phyloP scores from a whole-genome alignment of 1,140 invertebrate genomes.

The Acromyrmex echinatior region DNA sequence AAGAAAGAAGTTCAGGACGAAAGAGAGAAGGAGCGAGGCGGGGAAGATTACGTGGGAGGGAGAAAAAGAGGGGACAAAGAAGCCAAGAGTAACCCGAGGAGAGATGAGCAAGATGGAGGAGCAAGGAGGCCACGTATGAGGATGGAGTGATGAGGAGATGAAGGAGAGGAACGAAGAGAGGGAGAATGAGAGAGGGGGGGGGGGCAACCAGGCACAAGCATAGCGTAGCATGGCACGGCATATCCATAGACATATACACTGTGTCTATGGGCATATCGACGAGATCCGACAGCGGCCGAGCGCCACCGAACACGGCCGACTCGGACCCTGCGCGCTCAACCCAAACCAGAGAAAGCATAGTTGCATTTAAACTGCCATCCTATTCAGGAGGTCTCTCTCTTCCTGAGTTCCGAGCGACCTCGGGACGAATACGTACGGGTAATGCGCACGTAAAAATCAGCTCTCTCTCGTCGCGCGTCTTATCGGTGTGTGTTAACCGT shows the following conservation, averaged over 20 bases:
- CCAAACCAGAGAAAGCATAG: constrained; percentile 82
- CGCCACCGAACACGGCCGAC: constrained; percentile 78
- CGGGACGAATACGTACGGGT: constrained; percentile 60
- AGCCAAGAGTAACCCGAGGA: constrained; percentile 42
- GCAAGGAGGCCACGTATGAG: constrained; percentile 46
- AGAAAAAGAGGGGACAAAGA: constrained; percentile 54
- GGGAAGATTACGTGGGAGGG: constrained; percentile 27
- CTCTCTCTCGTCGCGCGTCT: background rate
- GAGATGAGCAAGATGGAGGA: constrained; percentile 22
- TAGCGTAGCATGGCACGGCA: constrained; percentile 75
- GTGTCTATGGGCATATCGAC: constrained; percentile 85
- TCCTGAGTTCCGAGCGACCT: constrained; percentile 76
- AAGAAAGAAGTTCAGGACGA: constrained; percentile 1
- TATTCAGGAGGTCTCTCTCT: constrained; percentile 76
- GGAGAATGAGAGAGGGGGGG: constrained; percentile 5
- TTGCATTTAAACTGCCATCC: constrained; percentile 84
- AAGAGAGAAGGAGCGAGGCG: constrained; percentile 26
- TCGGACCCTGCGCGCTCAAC: constrained; percentile 82
- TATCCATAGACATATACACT: constrained; percentile 83
- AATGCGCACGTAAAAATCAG: background rate
- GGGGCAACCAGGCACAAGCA: constrained; percentile 41
- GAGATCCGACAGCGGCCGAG: constrained; percentile 81
- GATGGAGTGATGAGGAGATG: background rate
- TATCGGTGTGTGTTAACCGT: background rate
- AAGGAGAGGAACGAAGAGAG: background rate